Conservation (phyloP, 2,797 vertebrate species). For the Catharus ustulatus region DNA sequence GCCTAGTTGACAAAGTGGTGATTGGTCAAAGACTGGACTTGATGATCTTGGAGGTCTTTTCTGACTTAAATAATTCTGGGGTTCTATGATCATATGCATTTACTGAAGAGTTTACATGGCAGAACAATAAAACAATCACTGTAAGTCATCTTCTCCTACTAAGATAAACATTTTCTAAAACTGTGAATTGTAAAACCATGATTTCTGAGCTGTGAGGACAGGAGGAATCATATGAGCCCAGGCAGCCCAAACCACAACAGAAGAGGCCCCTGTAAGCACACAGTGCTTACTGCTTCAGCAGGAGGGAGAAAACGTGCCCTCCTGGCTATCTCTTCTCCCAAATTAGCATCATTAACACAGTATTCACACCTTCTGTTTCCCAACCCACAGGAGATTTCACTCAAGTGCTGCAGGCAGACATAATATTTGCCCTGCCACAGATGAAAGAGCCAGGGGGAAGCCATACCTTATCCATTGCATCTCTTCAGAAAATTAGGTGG, state of each 20-base stretch:
- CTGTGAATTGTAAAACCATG: background rate
- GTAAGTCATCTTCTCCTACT: background rate
- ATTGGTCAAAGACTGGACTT: background rate
- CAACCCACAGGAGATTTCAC: background rate
- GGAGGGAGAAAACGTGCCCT: background rate
- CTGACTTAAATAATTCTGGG: background rate
- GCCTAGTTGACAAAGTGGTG: background rate
- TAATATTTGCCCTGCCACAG: background rate
- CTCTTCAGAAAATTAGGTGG: background rate
- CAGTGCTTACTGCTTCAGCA: rapidly evolving
- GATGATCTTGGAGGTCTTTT: background rate
- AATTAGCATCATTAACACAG: background rate
- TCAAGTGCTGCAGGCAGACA: background rate
- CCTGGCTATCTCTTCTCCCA: background rate
- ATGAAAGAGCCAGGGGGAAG: background rate
- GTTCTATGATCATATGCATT: background rate
- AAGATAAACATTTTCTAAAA: background rate
- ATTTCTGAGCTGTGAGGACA: background rate
- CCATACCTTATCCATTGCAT: background rate
- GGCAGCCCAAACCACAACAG: background rate
- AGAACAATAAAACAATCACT: background rate
- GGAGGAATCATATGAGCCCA: background rate
- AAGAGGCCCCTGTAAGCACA: background rate
- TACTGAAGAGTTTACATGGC: background rate
- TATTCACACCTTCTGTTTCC: background rate